Evolutionary conservation across 2,797 vertebrate species (phyloP), one percentile per base, ranked within the genome.

Genomic region (Simalia tracyae): DNA sequence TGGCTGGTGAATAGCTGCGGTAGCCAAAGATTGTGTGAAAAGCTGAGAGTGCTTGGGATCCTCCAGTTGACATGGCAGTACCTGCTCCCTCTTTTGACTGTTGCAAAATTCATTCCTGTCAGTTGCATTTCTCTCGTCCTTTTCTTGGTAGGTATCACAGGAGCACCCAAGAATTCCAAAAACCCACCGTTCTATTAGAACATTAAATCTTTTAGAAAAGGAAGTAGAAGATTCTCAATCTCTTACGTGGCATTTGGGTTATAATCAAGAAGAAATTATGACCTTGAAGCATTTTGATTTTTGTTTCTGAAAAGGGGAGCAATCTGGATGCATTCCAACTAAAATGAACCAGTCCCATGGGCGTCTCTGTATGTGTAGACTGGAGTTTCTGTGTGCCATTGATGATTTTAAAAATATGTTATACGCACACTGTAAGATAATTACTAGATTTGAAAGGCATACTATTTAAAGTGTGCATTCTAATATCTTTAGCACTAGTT

Each of bases 201-300:
- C 86, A 57, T 84, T 76, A 96, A 91, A 81, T 91, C 22, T 92
- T 88, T 93, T 90, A 60, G 59, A 94, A 26, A 95, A 92, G 93
- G 94, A 95, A 94, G 93, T 56, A 86, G 76, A 19, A 60, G 4
- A 4, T 94, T 85, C 86, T 94, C 94, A 94, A 93, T 91, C 89
- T 90, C 91, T 95, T 94, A 54, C 91, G 94, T 92, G 90, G 0
- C 88, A 50, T 95, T 97, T 94, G 94, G 64, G 94, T 88, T 60
- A 36, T 36, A 36, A 36, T 36, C 36, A 36, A 36, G 93, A 89
- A 76, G 92, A 96, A 72, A 90, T 76, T 90, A 88, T 92, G 92
- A 92, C 92, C 96, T 97, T 96, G 94, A 95, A 95, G 93, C 95
- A 96, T 95, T 96, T 96, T 92, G 94, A 94, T 96, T 97, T 95